phyloP scores from a whole-genome alignment of 2,113 vertebrate species.

The Aegypius monachus region DNA sequence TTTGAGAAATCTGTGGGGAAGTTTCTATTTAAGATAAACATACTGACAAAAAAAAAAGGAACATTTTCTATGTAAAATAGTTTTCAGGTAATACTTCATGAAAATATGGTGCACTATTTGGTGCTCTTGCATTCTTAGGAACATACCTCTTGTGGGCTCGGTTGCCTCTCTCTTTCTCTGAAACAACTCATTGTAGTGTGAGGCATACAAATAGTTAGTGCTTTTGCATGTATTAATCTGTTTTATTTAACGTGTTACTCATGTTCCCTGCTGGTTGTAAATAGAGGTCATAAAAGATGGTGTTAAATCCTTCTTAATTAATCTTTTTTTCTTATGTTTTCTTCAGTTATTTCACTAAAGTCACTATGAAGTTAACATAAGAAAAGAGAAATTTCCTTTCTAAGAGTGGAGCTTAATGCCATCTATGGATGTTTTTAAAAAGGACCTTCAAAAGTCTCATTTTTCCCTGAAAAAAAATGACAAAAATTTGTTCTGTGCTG shows the following conservation, averaged over 20 bases:
- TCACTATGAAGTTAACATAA: background rate
- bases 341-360: background rate
- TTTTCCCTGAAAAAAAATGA: background rate
- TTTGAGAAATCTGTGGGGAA: background rate
- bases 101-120: background rate
- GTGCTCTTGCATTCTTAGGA: background rate
- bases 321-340: background rate
- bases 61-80: background rate
- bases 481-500: background rate
- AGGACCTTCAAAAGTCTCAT: background rate
- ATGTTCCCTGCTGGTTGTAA: background rate
- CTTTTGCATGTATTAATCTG: background rate
- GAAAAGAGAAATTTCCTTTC: background rate
- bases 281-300: background rate
- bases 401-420: background rate
- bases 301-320: background rate
- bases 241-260: background rate
- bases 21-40: background rate
- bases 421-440: background rate
- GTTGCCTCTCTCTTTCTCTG: background rate
- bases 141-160: background rate
- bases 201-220: background rate
- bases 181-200: background rate
- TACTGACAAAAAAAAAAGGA: background rate
- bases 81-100: background rate